Evolutionary conservation across 2,888 invertebrate genomes (phyloP).

Genomic region (Himalopsyche anomala): DNA sequence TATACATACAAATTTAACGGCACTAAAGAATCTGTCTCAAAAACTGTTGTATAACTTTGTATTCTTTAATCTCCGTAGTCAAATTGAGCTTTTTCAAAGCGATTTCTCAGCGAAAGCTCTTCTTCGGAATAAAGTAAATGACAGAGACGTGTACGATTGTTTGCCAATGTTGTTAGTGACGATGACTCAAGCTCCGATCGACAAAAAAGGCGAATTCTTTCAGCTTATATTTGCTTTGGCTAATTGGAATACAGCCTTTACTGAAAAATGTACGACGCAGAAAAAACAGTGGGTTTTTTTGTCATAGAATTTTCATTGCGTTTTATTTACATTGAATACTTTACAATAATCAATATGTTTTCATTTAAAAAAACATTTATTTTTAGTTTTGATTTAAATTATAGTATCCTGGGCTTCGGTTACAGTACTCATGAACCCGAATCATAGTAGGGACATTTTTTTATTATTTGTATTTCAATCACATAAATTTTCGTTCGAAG

Average conservation of each 20-base stretch:
- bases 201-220: conserved; percentile 1
- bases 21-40: not conserved
- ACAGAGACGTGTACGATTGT: not conserved
- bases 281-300: not conserved
- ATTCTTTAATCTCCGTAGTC: not conserved
- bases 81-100: conserved; percentile 11
- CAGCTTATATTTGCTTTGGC: not conserved
- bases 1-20: no score
- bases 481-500: no score
- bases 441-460: no score
- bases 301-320: not conserved
- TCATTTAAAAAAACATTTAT: no score
- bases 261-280: not conserved
- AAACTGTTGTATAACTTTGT: not conserved
- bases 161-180: conserved; percentile 8
- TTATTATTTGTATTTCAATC: no score
- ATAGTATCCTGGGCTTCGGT: no score
- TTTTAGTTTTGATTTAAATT: no score
- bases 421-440: no score
- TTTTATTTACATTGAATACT: no score
- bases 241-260: conserved; percentile 4
- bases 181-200: not conserved
- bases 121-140: not conserved
- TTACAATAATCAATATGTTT: no score
- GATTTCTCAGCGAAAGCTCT: not conserved